These are phyloP conservation scores for Scolopax mira DNA, from an alignment of 2,113 vertebrate species.

Conservation along the genomic window DNA sequence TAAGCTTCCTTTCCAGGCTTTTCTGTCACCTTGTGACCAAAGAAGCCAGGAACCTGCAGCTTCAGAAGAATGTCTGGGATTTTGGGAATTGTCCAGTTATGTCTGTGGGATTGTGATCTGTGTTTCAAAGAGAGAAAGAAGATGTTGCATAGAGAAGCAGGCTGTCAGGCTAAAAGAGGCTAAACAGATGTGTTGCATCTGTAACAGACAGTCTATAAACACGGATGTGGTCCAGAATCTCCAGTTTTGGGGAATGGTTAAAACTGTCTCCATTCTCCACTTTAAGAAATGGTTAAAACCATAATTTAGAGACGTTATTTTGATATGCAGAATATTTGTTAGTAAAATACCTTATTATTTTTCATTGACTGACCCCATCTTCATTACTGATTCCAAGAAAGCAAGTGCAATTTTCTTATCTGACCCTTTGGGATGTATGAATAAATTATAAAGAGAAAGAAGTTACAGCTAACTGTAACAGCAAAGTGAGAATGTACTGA, in stretches of 20 bases:
- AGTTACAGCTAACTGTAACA: background rate
- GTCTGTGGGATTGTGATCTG: background rate
- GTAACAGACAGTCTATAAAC: background rate
- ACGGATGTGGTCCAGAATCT: background rate
- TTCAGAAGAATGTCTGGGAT: background rate
- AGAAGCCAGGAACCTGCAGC: background rate
- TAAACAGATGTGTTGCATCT: background rate
- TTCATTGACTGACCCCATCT: background rate
- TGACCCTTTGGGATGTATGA: conserved; percentile 15
- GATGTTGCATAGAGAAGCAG: background rate
- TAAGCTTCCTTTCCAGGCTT: background rate
- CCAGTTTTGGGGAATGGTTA: background rate
- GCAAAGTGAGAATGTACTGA: conserved; percentile 7
- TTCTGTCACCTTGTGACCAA: background rate
- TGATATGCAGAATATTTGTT: background rate
- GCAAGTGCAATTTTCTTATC: conserved; percentile 3
- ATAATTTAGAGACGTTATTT: background rate
- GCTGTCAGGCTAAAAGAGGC: background rate
- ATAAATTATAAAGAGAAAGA: conserved; percentile 5
- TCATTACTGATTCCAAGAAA: conserved; percentile 24
- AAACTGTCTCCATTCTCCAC: background rate
- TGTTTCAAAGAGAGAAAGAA: background rate
- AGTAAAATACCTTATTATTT: background rate
- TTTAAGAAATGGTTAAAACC: background rate
- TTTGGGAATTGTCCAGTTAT: background rate